Base-by-base conservation (phyloP, 2,888 invertebrate species). In the Steromphala cineraria region DNA sequence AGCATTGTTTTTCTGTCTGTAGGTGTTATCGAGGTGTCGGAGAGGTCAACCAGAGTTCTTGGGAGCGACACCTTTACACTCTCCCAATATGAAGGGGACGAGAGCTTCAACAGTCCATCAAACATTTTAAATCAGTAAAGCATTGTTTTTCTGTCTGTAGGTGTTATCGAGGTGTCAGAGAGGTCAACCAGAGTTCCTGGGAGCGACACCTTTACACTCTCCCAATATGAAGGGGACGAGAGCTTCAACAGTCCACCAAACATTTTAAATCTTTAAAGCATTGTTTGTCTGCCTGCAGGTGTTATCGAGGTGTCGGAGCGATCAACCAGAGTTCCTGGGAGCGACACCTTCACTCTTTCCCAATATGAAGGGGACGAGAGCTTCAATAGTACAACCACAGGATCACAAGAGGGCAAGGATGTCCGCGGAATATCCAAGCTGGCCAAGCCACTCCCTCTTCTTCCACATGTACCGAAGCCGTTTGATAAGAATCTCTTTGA, bases 401-500 rank as follows among this genome's bases (percentile, higher is more conserved):
- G 31, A 36, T 15, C n/a, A 36, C 36, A 36, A 40, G 71, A 76
- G 1, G 28, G 28, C 2, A 31, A 28, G 28, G n/a, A 28, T 21
- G 31, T 53, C 76, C 24, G 31, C 55, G 55, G 24, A 8, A 53
- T 53, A 15, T 76, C 53, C n/a, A 76, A 76, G 31, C 13, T 52
- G 53, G 53, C 53, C 13, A 53, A 52, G 17, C 75, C 75, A 2
- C 21, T 53, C 75, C 15, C 53, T 52, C 21, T 21, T 13, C 24
- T 71, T 31, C 52, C 53, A 15, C n/a, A 46, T 10, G 24, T 24
- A 24, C 24, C 53, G 17, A 31, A 53, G 76, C 55, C 36, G 2
- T 53, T 74, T 19, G 53, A 75, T 53, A 52, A 53, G 21, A 15
- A 53, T 53, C n/a, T 55, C 15, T 74, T 75, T 46, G 79, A 79